Percentiles rank a stretch among this genome's conserved stretches.
phyloP scores from a whole-genome alignment of 2,888 invertebrate genomes.

The Glyphotaelius pellucidus region DNA sequence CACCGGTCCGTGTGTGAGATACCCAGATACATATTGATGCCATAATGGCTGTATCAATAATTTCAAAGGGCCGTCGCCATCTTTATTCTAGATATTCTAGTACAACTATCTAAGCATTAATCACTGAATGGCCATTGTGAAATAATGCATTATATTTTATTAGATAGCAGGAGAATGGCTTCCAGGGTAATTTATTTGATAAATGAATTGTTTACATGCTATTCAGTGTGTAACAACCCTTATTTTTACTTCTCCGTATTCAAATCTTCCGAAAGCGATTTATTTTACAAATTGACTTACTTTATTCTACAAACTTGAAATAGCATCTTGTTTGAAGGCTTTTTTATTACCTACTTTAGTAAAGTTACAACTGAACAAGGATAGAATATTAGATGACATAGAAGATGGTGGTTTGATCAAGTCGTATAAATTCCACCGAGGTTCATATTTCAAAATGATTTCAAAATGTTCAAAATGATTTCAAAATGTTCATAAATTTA shows the following conservation, averaged over 20 bases:
- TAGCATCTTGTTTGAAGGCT: constrained; percentile 5
- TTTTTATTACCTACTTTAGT: background rate
- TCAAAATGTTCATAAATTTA: too few species aligned
- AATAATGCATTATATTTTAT: constrained; percentile 51
- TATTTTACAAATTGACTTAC: constrained; percentile 24
- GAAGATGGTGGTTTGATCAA: background rate
- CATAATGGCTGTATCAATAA: constrained; percentile 37
- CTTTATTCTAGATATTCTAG: constrained; percentile 8
- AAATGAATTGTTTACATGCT: constrained; percentile 59
- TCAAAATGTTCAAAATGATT: too few species aligned
- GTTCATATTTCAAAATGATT: background rate
- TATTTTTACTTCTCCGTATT: constrained; percentile 29
- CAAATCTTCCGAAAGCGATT: constrained; percentile 45
- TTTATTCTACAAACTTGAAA: constrained; percentile 47
- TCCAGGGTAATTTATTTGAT: constrained; percentile 54
- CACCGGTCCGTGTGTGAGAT: constrained; percentile 12
- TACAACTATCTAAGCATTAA: constrained; percentile 47
- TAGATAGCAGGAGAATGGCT: constrained; percentile 45
- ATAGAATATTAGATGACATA: background rate
- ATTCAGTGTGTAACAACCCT: constrained; percentile 52
- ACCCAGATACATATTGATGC: constrained; percentile 53
- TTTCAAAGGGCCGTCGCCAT: constrained; percentile 26
- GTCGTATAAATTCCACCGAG: background rate
- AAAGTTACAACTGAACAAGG: background rate
- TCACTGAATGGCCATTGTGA: constrained; percentile 49